Percentiles rank a stretch among this genome's conserved stretches.
Conservation (phyloP, 1,140 invertebrate genomes). For the Thaumatotibia leucotreta region DNA sequence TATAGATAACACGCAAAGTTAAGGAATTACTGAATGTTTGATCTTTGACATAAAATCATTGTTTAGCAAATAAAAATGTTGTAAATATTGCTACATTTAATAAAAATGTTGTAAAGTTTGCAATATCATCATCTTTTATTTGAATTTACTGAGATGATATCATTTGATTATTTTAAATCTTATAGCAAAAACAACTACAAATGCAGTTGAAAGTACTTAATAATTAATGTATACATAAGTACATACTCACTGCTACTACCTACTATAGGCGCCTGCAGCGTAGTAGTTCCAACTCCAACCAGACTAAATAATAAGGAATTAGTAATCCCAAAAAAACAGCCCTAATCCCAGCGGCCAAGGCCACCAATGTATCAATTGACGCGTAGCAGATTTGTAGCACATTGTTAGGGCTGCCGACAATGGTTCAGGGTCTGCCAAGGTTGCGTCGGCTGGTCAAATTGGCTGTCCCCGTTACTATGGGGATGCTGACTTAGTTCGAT, state of each 20-base stretch:
- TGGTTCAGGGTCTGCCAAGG: background rate
- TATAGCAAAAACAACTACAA: too few species aligned
- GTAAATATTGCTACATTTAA: too few species aligned
- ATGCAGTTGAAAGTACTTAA: too few species aligned
- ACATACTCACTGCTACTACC: too few species aligned
- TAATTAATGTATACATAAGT: too few species aligned
- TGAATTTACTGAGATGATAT: too few species aligned
- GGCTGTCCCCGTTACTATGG: background rate
- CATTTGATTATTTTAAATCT: too few species aligned
- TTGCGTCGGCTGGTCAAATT: background rate
- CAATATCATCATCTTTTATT: too few species aligned
- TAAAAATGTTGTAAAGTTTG: too few species aligned
- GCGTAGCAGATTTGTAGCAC: slow-evolving; percentile 34
- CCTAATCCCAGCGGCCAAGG: slow-evolving; percentile 17
- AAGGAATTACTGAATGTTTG: background rate
- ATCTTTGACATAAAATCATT: background rate
- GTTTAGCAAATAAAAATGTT: background rate
- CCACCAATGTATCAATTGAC: slow-evolving; percentile 20
- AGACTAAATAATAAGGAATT: background rate
- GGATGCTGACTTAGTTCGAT: too few species aligned
- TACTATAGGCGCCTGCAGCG: background rate
- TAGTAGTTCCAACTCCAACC: background rate
- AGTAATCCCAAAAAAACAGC: background rate
- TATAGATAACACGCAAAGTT: background rate
- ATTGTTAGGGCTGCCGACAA: background rate